phyloP scores from a whole-genome alignment of 2,113 vertebrate genomes.

The Mustelus asterias region DNA sequence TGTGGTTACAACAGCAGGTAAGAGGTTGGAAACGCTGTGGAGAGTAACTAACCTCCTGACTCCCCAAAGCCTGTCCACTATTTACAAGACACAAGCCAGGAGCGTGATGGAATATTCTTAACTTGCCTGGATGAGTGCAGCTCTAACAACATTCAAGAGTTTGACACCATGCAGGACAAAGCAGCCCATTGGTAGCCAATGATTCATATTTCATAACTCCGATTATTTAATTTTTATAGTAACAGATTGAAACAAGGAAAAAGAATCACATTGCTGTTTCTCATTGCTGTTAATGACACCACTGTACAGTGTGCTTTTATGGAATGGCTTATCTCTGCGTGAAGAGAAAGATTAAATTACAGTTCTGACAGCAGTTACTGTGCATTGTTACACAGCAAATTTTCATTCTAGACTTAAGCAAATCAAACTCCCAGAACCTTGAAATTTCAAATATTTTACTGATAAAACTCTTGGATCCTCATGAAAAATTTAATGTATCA shows the following conservation, averaged over 20 bases:
- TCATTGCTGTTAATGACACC: neutral
- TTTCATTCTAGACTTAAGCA: neutral
- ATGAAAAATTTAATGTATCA: neutral
- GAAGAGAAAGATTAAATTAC: neutral
- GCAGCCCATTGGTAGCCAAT: neutral
- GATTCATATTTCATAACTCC: neutral
- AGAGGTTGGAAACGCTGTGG: no score
- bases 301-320: neutral
- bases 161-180: no score
- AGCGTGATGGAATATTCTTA: no score
- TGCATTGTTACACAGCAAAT: neutral
- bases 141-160: no score
- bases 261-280: neutral
- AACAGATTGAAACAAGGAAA: neutral
- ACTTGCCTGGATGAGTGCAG: no score
- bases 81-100: no score
- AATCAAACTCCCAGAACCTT: neutral
- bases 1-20: no score
- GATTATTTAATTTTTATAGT: neutral
- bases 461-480: neutral
- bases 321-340: neutral
- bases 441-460: neutral
- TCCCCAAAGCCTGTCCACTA: no score
- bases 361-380: neutral
- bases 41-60: no score